Conservation (phyloP, 2,797 vertebrate species). For the Denticeps clupeoides region DNA sequence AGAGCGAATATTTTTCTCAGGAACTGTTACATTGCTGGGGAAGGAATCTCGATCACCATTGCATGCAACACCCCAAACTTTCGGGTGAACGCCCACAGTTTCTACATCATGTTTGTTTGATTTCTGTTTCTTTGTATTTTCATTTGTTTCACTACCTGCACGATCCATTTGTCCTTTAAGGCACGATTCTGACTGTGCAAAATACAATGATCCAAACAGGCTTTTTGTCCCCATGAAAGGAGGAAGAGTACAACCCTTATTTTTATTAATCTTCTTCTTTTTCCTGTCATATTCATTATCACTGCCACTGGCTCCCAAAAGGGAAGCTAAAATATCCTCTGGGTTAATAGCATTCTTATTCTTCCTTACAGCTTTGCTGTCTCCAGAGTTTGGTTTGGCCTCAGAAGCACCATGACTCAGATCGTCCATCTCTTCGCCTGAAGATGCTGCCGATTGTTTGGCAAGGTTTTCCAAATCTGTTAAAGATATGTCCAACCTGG, state of each 20-base stretch:
- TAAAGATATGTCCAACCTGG: constrained; percentile 62
- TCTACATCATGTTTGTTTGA: no score
- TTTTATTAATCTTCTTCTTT: constrained; percentile 32
- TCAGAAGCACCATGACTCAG: constrained; percentile 9
- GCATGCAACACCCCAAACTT: no score
- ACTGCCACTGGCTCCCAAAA: constrained; percentile 57
- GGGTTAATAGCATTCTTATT: no score
- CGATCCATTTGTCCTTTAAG: constrained; percentile 21
- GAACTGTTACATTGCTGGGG: no score
- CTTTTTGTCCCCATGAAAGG: constrained; percentile 68
- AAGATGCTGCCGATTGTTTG: constrained; percentile 15
- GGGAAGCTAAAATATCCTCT: constrained; percentile 69
- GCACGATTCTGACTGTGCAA: background rate
- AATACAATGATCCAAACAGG: constrained; percentile 39
- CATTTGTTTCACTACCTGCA: background rate
- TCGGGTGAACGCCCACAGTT: no score
- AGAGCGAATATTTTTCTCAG: no score
- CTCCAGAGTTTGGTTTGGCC: no score
- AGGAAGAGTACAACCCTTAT: constrained; percentile 40
- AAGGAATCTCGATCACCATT: no score
- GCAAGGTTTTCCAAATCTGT: constrained; percentile 66
- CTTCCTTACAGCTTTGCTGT: no score
- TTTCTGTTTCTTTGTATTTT: background rate
- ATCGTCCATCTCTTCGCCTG: constrained; percentile 17
- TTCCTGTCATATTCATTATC: constrained; percentile 33